Conservation (phyloP, 2,113 vertebrate genomes). For the Tragelaphus buxtoni region DNA sequence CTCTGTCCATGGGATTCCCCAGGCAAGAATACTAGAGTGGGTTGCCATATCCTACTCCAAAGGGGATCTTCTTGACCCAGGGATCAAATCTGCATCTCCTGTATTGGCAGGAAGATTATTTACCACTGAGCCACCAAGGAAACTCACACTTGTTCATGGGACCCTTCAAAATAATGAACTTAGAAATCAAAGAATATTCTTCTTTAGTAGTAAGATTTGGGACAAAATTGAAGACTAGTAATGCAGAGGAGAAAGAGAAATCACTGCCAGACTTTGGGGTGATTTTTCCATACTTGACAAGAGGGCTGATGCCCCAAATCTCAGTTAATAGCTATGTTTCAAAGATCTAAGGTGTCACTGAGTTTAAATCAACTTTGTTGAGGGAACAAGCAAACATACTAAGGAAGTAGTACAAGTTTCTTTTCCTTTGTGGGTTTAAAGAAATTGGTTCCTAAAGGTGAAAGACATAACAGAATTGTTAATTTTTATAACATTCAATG, state of each 20-base stretch:
- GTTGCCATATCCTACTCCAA: not conserved
- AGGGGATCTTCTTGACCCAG: not conserved
- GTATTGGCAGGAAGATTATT: not conserved
- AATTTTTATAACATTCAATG: not conserved
- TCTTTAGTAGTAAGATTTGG: not conserved
- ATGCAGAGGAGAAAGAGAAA: slow-evolving; percentile 10
- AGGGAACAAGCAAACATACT: not conserved
- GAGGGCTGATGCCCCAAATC: not conserved
- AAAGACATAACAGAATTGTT: not conserved
- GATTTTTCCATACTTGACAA: not conserved
- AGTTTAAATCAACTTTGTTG: not conserved
- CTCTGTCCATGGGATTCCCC: not conserved
- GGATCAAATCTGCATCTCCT: not conserved
- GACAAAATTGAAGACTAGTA: not conserved
- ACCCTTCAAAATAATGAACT: not conserved
- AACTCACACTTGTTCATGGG: not conserved
- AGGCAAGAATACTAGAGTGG: not conserved
- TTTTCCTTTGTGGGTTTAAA: not conserved
- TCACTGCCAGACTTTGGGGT: not conserved
- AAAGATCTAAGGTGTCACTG: not conserved
- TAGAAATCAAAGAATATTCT: not conserved
- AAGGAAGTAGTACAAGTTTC: not conserved
- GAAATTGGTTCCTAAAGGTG: not conserved
- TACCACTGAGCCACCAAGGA: not conserved
- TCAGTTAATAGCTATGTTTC: not conserved